Base-by-base conservation (phyloP, 1,140 invertebrate species). In the Drosophila baimaii region DNA sequence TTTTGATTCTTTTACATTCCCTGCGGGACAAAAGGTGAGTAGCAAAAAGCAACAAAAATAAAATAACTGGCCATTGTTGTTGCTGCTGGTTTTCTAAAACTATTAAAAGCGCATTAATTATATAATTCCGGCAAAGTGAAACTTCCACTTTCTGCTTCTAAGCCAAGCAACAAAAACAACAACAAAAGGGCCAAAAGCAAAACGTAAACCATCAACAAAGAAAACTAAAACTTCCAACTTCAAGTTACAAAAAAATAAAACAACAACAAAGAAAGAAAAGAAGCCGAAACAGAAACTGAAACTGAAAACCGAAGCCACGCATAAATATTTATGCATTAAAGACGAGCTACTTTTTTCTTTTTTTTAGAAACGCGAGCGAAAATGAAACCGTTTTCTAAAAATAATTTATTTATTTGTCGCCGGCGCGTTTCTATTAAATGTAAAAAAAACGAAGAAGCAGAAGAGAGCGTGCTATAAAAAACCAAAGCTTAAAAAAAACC, bases 111-210 rank as follows among this genome's bases (percentile, higher is more conserved):
- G 33, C 83, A 88, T 88, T 88, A 86, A 82, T 82, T 89, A 83
- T 88, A 89, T 89, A 77, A 83, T 83, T 89, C 21, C 64, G 57
- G 54, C 23, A 49, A 72, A 84, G 83, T 88, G 83, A 88, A 89
- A 88, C 74, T 88, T 84, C 70, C 79, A 88, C 84, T 89, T 88
- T 88, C 84, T 69, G 68, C 73, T 88, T 88, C 83, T 84, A 85
- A 77, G 68, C 58, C 43, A 35, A 43, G 37, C 57, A 72, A 33
- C 46, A 68, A 61, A 25, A 64, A 56, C 68, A 57, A 55, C 29
- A 62, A 25, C 17, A 52, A 46, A 69, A 23, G 21, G 19, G 44
- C 21, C 39, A 63, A 52, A 43, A 65, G 66, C 79, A 83, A 88
- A 88, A 74, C 80, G 71, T 88, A 69, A 88, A 83, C 80, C 82